Base-by-base conservation (phyloP, 92 coral and sea anemone genomes). In the Bergia sp. region DNA sequence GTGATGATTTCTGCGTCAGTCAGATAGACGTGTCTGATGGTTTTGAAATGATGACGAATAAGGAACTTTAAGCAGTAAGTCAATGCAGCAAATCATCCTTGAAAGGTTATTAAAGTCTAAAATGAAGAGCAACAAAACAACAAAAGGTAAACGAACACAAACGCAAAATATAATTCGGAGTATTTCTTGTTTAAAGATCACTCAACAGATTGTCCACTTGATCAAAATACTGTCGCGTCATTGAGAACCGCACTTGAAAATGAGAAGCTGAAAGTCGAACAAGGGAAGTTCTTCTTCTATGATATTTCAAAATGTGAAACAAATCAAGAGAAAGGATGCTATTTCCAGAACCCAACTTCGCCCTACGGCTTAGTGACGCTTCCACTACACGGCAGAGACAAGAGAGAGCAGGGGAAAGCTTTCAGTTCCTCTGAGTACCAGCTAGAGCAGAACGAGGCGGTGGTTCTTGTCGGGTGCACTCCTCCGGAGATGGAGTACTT, bases 321-420 rank as follows among this genome's bases (percentile, higher is more conserved):
- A 23, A 9, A 77, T 37, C 29, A 44, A 16, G 55, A 44, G 57
- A 20, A 42, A n/a, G 81, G 81, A 20, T 77, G 81, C 81, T 77
- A 39, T 42, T 77, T 41, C 29, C 81, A 77, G 55, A 77, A 77
- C 37, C 81, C 81, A 77, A 77, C 81, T 9, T 77, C 81, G 1
- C 81, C 81, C 21, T 77, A 77, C 23, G 81, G 81, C 15, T 20
- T 44, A 3, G 81, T 41, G 81, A 2, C 4, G 81, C 21, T 77
- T 77, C 81, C 81, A 20, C 39, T 77, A 44, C 81, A 44, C 58
- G 81, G 58, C 81, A 77, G 39, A 77, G 81, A 77, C 49, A 77
- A 21, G 57, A 9, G 5, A 16, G 81, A 77, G 37, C 81, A 77
- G 38, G 23, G 47, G 6, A 77, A 42, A 18, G 2, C 3, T 18